Conservation (phyloP, 2,797 vertebrate genomes). For the Loris lydekkerianus region DNA sequence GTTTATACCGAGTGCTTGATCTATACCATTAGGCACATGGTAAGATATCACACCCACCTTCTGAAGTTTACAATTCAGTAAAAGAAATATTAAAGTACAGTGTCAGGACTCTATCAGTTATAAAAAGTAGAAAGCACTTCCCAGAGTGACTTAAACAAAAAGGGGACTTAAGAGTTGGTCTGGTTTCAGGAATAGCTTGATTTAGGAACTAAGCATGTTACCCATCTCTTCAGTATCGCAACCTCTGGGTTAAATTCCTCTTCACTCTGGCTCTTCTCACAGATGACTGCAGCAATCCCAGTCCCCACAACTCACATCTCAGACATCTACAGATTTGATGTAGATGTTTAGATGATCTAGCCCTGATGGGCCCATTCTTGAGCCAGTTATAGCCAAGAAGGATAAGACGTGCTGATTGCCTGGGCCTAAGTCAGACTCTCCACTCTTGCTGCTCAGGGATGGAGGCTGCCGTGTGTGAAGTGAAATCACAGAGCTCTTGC, state of each 20-base stretch:
- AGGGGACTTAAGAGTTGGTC: not conserved
- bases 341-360: too few relatives aligned
- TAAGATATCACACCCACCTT: not conserved
- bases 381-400: not conserved
- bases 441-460: not conserved
- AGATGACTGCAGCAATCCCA: not conserved
- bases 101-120: not conserved
- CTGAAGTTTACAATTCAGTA: not conserved
- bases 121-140: conserved; percentile 43
- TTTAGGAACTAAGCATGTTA: conserved; percentile 12
- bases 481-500: not conserved
- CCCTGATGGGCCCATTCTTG: not conserved
- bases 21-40: conserved; percentile 1
- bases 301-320: not conserved
- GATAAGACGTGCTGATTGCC: not conserved
- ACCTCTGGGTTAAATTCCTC: conserved; percentile 40
- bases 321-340: not conserved
- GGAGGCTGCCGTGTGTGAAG: not conserved
- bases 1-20: conserved; percentile 14
- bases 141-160: conserved; percentile 35
- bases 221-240: not conserved
- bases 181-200: conserved; percentile 45
- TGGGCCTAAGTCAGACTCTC: not conserved
- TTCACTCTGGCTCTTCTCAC: not conserved
- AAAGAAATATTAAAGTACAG: not conserved